phyloP scores from a whole-genome alignment of 2,113 vertebrate species.

The Girardinichthys multiradiatus region DNA sequence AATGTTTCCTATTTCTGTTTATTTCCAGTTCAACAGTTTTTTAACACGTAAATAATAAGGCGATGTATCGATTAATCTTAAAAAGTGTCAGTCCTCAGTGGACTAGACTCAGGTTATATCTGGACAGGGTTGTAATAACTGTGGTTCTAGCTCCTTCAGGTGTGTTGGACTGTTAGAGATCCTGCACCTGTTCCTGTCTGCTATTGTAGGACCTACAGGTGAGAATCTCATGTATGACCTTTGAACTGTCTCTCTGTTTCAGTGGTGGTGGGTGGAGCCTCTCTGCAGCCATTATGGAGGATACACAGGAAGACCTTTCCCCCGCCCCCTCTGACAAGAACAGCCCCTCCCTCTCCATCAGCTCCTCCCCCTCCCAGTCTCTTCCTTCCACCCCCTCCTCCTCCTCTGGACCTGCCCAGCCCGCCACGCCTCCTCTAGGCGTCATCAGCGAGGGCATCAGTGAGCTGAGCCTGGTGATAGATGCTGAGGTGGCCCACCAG shows the following conservation, averaged over 20 bases:
- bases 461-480: slow-evolving; percentile 87
- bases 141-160: too few relatives aligned
- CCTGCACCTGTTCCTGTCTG: too few relatives aligned
- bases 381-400: slow-evolving; percentile 72
- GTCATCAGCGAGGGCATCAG: slow-evolving; percentile 88
- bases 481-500: slow-evolving; percentile 88
- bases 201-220: neutral
- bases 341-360: slow-evolving; percentile 65
- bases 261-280: slow-evolving; percentile 64
- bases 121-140: too few relatives aligned
- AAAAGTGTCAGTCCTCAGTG: too few relatives aligned
- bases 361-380: slow-evolving; percentile 70
- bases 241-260: slow-evolving; percentile 23
- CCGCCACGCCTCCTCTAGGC: slow-evolving; percentile 75
- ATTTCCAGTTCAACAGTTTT: too few relatives aligned
- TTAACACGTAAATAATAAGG: too few relatives aligned
- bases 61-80: too few relatives aligned
- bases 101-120: too few relatives aligned
- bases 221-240: slow-evolving; percentile 16
- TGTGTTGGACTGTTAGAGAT: too few relatives aligned
- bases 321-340: slow-evolving; percentile 45
- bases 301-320: slow-evolving; percentile 75
- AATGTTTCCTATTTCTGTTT: too few relatives aligned
- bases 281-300: slow-evolving; percentile 82
- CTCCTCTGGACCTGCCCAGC: slow-evolving; percentile 41